phyloP scores from a whole-genome alignment of 2,888 invertebrate genomes.

The Ectemnius continuus region DNA sequence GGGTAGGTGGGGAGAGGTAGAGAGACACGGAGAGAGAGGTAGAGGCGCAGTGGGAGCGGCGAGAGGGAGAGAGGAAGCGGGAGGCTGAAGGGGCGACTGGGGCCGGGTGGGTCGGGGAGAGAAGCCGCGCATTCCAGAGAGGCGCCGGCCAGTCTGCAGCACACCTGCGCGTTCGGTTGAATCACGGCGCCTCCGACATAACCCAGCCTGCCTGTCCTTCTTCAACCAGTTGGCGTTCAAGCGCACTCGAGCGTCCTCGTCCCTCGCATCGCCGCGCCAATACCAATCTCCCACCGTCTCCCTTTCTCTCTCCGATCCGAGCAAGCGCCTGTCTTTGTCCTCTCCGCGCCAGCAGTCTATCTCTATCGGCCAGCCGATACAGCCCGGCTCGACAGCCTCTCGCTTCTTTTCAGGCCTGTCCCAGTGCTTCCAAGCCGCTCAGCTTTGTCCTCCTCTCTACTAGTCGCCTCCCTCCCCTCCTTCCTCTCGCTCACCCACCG shows the following conservation, averaged over 20 bases:
- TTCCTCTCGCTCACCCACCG: background rate
- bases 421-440: constrained; percentile 29
- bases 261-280: constrained; percentile 22
- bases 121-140: constrained; percentile 73
- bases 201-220: constrained; percentile 67
- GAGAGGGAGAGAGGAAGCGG: constrained; percentile 28
- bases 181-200: constrained; percentile 74
- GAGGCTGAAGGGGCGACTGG: constrained; percentile 27
- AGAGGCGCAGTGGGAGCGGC: constrained; percentile 30
- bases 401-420: constrained; percentile 19
- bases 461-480: background rate
- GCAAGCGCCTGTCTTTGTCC: constrained; percentile 42
- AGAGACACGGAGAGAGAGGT: constrained; percentile 11
- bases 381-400: constrained; percentile 22
- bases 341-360: constrained; percentile 38
- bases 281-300: constrained; percentile 18
- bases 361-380: constrained; percentile 31
- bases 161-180: constrained; percentile 76
- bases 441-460: constrained; percentile 23
- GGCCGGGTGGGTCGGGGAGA: constrained; percentile 30
- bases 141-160: constrained; percentile 77
- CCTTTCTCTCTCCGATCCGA: constrained; percentile 1
- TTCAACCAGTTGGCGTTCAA: constrained; percentile 46
- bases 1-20: constrained; percentile 17
- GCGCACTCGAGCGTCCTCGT: constrained; percentile 30